These are phyloP conservation scores for Ginglymostoma cirratum DNA, from an alignment of 2,113 vertebrate genomes.

Conservation along the genomic window DNA sequence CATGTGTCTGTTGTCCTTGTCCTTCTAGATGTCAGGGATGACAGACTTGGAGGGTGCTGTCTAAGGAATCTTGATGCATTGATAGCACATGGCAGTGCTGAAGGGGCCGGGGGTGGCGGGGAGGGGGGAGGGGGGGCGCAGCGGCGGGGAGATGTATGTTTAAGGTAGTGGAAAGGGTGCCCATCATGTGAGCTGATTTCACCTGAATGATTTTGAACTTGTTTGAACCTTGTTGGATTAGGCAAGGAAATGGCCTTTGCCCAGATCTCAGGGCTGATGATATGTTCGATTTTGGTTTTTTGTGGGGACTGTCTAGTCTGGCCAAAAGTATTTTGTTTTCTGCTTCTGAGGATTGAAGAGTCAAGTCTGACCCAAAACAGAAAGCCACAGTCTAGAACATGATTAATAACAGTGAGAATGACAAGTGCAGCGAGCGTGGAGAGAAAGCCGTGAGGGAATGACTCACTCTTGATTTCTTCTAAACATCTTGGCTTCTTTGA, in stretches of 20 bases:
- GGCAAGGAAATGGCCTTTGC: not conserved
- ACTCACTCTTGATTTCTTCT: constrained; percentile 28
- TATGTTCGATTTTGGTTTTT: not conserved
- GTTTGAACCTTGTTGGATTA: not conserved
- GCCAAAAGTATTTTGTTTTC: not conserved
- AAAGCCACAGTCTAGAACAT: constrained; percentile 11
- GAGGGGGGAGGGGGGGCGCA: too few relatives aligned
- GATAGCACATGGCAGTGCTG: not conserved
- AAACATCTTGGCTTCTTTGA: constrained; percentile 29
- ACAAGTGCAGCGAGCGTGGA: not conserved
- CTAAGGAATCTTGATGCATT: not conserved
- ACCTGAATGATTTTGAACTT: not conserved
- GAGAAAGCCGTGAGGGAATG: constrained; percentile 16
- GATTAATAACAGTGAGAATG: constrained; percentile 9
- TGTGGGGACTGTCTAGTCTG: not conserved
- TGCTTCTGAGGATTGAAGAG: not conserved
- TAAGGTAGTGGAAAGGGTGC: not conserved
- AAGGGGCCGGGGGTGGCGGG: too few relatives aligned
- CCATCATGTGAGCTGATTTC: not conserved
- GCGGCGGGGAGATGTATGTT: not conserved
- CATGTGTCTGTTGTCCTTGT: not conserved
- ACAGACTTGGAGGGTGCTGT: not conserved
- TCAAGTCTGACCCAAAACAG: constrained; percentile 12
- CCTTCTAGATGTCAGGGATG: not conserved
- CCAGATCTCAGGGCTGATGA: not conserved